Conservation (phyloP, 2,113 vertebrate genomes). For the Lanius collurio region DNA sequence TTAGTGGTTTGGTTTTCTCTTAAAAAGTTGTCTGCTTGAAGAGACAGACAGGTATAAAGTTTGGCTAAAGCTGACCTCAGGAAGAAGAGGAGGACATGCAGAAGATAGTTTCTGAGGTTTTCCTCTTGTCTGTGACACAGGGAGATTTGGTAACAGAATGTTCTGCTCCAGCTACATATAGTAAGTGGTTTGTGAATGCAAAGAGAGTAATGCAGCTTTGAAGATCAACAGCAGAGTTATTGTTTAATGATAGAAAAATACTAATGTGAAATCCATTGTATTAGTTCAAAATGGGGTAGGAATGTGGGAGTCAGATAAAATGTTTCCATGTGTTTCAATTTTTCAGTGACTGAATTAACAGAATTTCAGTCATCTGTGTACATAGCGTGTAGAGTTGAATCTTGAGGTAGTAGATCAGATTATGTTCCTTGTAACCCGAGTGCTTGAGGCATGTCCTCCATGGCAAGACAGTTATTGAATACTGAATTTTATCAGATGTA, state of each 20-base stretch:
- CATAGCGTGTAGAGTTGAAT: background rate
- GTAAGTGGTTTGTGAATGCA: background rate
- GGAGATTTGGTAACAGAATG: background rate
- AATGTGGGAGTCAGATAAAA: background rate
- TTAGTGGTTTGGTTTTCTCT: background rate
- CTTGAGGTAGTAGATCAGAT: background rate
- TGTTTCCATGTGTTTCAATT: background rate
- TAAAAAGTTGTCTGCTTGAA: background rate
- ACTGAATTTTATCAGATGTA: background rate
- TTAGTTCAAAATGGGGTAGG: background rate
- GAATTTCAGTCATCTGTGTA: background rate
- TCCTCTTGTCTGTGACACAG: background rate
- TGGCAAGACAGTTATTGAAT: background rate
- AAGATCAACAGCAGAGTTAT: background rate
- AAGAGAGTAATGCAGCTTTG: background rate
- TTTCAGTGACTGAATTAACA: background rate
- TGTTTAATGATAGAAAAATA: background rate
- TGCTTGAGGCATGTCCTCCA: background rate
- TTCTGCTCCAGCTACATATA: background rate
- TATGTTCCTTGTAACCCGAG: background rate
- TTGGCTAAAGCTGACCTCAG: background rate
- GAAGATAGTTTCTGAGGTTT: background rate
- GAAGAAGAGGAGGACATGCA: background rate
- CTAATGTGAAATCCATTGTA: background rate
- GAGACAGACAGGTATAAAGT: background rate